Conservation (phyloP, 2,797 vertebrate species). For the Taeniopygia guttata region DNA sequence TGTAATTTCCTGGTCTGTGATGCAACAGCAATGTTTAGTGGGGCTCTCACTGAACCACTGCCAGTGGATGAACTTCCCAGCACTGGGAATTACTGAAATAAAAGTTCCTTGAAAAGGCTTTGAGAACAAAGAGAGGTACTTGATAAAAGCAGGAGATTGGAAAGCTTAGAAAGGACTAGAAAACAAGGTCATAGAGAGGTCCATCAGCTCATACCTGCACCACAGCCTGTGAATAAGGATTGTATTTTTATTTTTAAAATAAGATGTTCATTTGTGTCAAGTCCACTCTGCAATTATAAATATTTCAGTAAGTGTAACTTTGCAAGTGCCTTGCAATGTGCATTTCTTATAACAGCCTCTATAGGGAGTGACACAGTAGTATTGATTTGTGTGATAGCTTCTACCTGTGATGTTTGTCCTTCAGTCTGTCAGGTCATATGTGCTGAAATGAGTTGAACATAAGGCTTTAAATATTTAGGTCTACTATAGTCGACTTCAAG, state of each 20-base stretch:
- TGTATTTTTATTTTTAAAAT: neutral
- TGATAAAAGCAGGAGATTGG: neutral
- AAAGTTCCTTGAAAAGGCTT: neutral
- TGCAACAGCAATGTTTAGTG: neutral
- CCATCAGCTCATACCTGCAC: neutral
- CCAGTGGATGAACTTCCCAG: neutral
- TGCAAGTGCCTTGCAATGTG: neutral
- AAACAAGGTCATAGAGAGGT: neutral
- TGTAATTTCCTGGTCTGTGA: neutral
- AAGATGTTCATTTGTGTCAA: neutral
- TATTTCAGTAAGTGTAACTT: slow-evolving; percentile 21
- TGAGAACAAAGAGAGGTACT: neutral
- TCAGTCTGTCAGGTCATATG: neutral
- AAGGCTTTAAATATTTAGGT: slow-evolving; percentile 6
- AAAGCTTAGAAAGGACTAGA: neutral
- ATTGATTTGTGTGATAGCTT: slow-evolving; percentile 11
- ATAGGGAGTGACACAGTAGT: neutral
- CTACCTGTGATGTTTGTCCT: slow-evolving; percentile 24
- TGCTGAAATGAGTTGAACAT: neutral
- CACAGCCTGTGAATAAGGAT: neutral
- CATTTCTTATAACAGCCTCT: neutral
- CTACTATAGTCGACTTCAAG: neutral
- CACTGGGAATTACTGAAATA: neutral
- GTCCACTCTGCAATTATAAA: neutral
- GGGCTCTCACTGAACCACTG: neutral